Base-by-base conservation (phyloP, 2,113 vertebrate species). In the Halcyon malimbica region DNA sequence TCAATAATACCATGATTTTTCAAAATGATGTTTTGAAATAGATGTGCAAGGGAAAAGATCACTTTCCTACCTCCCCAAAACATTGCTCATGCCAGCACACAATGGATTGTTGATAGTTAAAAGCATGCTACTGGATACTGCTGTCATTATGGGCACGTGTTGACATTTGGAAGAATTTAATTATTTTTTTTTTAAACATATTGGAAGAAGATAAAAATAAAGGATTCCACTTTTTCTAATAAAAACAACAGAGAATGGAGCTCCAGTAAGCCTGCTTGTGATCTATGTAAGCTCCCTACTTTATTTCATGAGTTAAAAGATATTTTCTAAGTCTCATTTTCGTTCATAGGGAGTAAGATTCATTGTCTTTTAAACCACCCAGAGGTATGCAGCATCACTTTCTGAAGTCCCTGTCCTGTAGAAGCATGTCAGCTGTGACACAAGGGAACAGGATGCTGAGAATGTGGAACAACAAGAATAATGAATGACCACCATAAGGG, bases 401-500 rank as follows among this genome's bases (percentile, higher is more conserved):
- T 18, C 29, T 54, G 29, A 78, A 82, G 21, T 24, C 7, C 3
- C 16, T 63, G 1, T 62, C 16, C 13, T 44, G 28, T 3, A 74
- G 31, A n/a, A 84, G 31, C 11, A 14, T 15, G 44, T 67, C 18
- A 5, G 1, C 5, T 44, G 8, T 42, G 29, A 11, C 21, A 62
- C 16, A 44, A 62, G 37, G 14, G 39, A 85, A 6, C 31, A 33
- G 33, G 26, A 14, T 2, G 0, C 13, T 54, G 18, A 33, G 20
- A 16, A 33, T 41, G 21, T 35, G 6, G 23, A 81, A 16, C 37
- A 51, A 17, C 4, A 6, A 29, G 25, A 83, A 42, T 6, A 44
- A 33, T 2, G 2, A 4, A 0, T 35, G n/a, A n/a, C 11, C 7
- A 3, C 29, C 9, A 9, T 19, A 64, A 42, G 19, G 16, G 24